Base-by-base conservation (phyloP, 2,113 vertebrate genomes). In the Engystomops pustulosus region DNA sequence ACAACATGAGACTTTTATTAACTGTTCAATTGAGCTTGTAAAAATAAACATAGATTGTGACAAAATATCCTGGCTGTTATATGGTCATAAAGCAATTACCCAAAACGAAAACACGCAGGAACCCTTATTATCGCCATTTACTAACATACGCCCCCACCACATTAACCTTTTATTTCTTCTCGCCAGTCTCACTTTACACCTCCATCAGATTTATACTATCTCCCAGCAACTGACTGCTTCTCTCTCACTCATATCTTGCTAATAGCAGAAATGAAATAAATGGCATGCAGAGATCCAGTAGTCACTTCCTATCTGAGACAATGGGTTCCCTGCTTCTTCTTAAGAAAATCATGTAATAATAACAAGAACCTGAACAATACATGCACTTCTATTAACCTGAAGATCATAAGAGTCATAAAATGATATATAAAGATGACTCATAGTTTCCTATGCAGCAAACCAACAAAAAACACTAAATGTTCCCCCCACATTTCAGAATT, bases 71-170 rank as follows among this genome's bases (percentile, higher is more conserved):
- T 38, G 36, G 20, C 34, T 2, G 20, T 17, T 70, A 44, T 44
- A 70, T 23, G n/a, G 68, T 70, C 36, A 70, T 70, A 70, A 38
- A 69, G 34, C n/a, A 38, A 69, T 69, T 69, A 69, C 32, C 27
- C 18, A 38, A 41, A 44, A 6, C 6, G n/a, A 44, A 70, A 70
- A 70, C 67, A n/a, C 5, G 23, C n/a, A 70, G 20, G 18, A 70
- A n/a, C 41, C 67, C 32, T 23, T 11, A 70, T 70, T 70, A 34
- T 6, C 18, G 36, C 20, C 18, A n/a, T 11, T 38, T 9, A 69
- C 65, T 41, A 12, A 2, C 4, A 70, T 23, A 23, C 15, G 17
- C 68, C 68, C 68, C 36, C 20, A 23, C 11, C 34, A 14, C 2
- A 41, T 70, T 70, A 70, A 44, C 68, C 36, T 70, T n/a, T 70